Conservation (phyloP, 2,888 invertebrate genomes). For the Thera obeliscata region DNA sequence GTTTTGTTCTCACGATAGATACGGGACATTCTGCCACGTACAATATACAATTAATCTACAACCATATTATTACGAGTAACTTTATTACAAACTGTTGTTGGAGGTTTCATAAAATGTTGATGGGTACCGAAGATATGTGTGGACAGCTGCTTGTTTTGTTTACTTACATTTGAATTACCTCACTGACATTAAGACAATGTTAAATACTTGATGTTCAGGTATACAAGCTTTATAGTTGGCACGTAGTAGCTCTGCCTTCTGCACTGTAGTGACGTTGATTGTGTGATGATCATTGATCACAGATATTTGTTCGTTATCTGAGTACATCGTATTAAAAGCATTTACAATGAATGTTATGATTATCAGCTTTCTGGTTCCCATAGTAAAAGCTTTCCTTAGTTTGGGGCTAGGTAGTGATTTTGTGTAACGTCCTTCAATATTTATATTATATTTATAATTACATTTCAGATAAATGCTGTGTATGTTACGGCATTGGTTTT, state of each 20-base stretch:
- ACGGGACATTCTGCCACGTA: constrained; percentile 17
- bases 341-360: too few species aligned
- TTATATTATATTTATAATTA: neutral
- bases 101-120: neutral
- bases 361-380: too few species aligned
- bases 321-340: too few species aligned
- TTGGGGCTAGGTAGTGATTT: too few species aligned
- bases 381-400: too few species aligned
- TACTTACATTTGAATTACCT: neutral
- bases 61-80: neutral
- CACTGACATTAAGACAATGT: neutral
- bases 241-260: too few species aligned
- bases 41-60: neutral
- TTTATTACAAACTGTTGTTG: neutral
- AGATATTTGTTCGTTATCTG: too few species aligned
- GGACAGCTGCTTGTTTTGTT: neutral
- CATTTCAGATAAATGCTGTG: constrained; percentile 32
- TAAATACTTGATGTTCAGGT: neutral
- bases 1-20: constrained; percentile 56
- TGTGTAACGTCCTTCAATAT: too few species aligned
- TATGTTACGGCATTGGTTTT: constrained; percentile 53
- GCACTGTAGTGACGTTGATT: too few species aligned
- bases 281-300: too few species aligned
- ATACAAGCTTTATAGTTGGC: too few species aligned
- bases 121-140: neutral